Percentiles rank a stretch among this genome's conserved stretches.
These are phyloP conservation scores for Antechinus stuartii DNA, from an alignment of 2,113 vertebrate species.

Conservation along the genomic window DNA sequence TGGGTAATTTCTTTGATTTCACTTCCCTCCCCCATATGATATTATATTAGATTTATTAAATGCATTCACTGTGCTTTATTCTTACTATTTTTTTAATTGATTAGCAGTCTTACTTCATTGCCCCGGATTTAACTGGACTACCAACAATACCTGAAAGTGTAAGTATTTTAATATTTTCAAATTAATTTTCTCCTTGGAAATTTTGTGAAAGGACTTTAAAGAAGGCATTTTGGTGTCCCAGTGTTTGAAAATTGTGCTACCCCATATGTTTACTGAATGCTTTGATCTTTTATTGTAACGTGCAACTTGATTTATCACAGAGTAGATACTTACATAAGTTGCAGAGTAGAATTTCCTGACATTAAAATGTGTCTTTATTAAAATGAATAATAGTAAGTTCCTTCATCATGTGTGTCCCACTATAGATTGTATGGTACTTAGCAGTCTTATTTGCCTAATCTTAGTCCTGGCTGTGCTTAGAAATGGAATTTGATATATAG, in stretches of 20 bases:
- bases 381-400: background rate
- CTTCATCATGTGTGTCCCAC: background rate
- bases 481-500: background rate
- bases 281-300: background rate
- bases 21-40: background rate
- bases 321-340: background rate
- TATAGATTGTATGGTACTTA: background rate
- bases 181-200: background rate
- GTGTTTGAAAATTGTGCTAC: background rate
- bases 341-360: background rate
- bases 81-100: constrained; percentile 3
- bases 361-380: background rate
- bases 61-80: background rate
- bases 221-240: background rate
- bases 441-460: background rate
- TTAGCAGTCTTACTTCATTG: constrained; percentile 97
- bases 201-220: background rate
- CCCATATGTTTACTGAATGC: background rate
- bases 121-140: constrained; percentile 95
- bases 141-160: constrained; percentile 99
- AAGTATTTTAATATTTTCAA: constrained; percentile 84
- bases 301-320: background rate
- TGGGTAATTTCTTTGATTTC: background rate
- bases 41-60: background rate
- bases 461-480: background rate